These are phyloP conservation scores for Chaitophorus viminalis DNA, from an alignment of 2,888 invertebrate species.

Conservation along the genomic window DNA sequence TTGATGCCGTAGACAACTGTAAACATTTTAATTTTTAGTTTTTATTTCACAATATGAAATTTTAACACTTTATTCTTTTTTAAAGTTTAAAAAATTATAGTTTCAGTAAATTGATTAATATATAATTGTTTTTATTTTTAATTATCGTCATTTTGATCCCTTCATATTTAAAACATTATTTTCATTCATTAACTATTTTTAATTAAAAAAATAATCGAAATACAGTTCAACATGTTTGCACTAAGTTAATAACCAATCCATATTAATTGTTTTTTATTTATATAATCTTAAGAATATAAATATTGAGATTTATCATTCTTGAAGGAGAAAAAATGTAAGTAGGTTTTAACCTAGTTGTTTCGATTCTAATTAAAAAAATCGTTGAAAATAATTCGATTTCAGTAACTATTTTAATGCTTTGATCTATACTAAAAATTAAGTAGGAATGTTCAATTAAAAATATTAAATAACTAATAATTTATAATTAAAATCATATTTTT, in stretches of 20 bases:
- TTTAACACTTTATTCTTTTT: too few relatives aligned
- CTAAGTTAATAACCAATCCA: not conserved
- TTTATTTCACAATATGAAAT: too few relatives aligned
- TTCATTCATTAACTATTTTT: not conserved
- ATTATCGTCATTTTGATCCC: not conserved
- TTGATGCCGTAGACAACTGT: too few relatives aligned
- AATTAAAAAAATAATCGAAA: constrained; percentile 15
- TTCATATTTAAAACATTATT: not conserved
- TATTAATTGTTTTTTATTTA: not conserved
- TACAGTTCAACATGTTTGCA: not conserved
- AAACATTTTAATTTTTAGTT: too few relatives aligned
- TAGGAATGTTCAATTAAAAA: too few relatives aligned
- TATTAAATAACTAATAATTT: not conserved
- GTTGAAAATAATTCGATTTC: not conserved
- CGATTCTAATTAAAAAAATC: not conserved
- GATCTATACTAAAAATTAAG: too few relatives aligned
- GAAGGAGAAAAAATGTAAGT: not conserved
- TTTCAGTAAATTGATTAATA: not conserved
- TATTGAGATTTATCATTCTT: too few relatives aligned
- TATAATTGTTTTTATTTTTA: not conserved
- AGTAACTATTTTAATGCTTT: not conserved
- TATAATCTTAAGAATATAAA: not conserved
- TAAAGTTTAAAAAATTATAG: not conserved
- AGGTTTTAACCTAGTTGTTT: not conserved
- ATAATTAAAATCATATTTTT: not conserved